Conservation (phyloP, 2,113 vertebrate species). For the Dolichallabes microphthalmus region DNA sequence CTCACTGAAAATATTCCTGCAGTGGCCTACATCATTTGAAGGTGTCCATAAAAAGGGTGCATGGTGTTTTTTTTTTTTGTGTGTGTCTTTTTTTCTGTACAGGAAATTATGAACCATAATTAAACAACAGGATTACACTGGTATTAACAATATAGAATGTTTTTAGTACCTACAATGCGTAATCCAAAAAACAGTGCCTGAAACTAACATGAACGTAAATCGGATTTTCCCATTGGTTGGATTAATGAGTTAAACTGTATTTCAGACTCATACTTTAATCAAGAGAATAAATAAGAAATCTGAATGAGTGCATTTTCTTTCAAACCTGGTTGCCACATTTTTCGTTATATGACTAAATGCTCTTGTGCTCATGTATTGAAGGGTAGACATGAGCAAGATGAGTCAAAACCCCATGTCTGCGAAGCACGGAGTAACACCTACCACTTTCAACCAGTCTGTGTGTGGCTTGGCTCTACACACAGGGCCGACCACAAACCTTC, state of each 20-base stretch:
- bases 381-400: slow-evolving; percentile 11
- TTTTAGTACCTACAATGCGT: background rate
- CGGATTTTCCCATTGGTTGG: background rate
- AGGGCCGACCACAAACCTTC: slow-evolving; percentile 12
- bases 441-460: slow-evolving; percentile 1
- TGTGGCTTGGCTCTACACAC: slow-evolving; percentile 27
- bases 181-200: background rate
- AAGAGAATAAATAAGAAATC: background rate
- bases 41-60: background rate
- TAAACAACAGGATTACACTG: background rate
- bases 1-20: background rate
- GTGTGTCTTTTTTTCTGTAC: background rate
- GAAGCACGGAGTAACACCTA: slow-evolving; percentile 14
- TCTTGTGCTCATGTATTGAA: slow-evolving; percentile 13
- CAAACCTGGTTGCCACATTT: slow-evolving; percentile 16
- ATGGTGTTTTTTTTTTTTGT: background rate
- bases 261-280: slow-evolving; percentile 12
- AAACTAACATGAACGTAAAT: background rate
- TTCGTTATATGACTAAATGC: slow-evolving; percentile 22
- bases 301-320: slow-evolving; percentile 3
- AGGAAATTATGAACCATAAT: background rate
- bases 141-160: background rate
- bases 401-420: slow-evolving; percentile 14
- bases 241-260: background rate
- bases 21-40: background rate